Evolutionary conservation across 2,888 invertebrate genomes (phyloP), one percentile per base, ranked within the genome.

Genomic region (Drosophila demipolita): DNA sequence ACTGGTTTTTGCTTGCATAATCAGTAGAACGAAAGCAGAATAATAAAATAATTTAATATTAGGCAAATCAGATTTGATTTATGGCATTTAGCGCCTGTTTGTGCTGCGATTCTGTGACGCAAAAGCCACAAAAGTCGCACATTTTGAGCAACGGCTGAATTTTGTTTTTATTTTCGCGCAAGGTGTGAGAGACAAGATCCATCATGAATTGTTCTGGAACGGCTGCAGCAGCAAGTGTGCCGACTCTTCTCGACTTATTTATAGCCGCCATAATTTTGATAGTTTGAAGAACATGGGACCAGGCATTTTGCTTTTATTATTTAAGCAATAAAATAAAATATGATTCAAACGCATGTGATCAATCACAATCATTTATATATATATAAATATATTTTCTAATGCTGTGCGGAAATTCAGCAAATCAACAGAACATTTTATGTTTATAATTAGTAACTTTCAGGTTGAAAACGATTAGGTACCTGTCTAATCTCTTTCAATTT

Each of bases 41-140:
- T 6, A 17, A 45, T 17, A 20, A 3, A 29, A 49, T 12, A 20
- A 48, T 17, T 35, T 5, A 20, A 26, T 40, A 73, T 17, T 15
- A 38, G 67, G 42, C 33, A 58, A 68, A 80, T 61, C 15, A 65
- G 63, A 60, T 76, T 77, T 83, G 80, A 80, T 80, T 80, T 77
- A 83, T 83, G 42, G 68, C 67, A 45, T 38, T 53, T 36, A 68
- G 59, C 73, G 76, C 58, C 75, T 54, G 35, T 69, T 68, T 54
- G 59, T 26, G 52, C 38, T 12, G 17, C n/a, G 29, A 12, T 36
- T 36, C n/a, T 29, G 26, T 70, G 70, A 70, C 70, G 70, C 50
- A 70, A 61, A 68, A 70, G 23, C 12, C 33, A 29, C 29, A 32
- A 40, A 20, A 40, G 3, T 3, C 36, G 12, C 48, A 68, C 60